Evolutionary conservation across 2,113 vertebrate genomes (phyloP).

Genomic region (Charina bottae): DNA sequence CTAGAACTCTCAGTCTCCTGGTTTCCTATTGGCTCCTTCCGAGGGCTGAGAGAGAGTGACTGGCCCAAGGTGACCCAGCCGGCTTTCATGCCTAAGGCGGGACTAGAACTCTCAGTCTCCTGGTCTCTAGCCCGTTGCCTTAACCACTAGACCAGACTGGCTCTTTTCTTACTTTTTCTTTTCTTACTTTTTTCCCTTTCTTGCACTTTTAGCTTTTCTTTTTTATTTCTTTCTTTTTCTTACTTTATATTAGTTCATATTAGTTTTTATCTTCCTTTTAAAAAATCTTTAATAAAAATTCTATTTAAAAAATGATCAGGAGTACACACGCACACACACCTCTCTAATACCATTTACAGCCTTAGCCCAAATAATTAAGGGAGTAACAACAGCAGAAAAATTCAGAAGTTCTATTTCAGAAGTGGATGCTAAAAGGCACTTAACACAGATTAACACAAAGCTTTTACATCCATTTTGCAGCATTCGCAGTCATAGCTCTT

Average conservation of each 20-base stretch:
- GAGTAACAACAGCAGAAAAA: neutral
- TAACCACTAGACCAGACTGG: no score
- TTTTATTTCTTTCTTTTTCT: neutral
- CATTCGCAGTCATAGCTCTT: neutral
- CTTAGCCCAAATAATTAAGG: neutral
- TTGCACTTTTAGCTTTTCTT: neutral
- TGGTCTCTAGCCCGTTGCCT: no score
- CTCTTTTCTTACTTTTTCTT: no score
- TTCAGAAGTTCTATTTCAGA: neutral
- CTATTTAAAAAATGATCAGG: neutral
- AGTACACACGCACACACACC: neutral
- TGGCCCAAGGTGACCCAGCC: no score
- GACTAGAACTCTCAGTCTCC: no score
- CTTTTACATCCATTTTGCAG: neutral
- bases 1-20: no score
- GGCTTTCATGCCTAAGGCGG: no score
- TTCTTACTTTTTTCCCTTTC: neutral
- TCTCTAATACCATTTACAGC: neutral
- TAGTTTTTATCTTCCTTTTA: neutral
- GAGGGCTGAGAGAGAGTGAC: no score
- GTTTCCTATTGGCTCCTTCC: no score
- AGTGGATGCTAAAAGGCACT: neutral
- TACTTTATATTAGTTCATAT: neutral
- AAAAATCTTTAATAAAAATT: neutral
- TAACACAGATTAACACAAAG: neutral